Evolutionary conservation across 2,888 invertebrate species (phyloP).

Genomic region (Plebejus anna): DNA sequence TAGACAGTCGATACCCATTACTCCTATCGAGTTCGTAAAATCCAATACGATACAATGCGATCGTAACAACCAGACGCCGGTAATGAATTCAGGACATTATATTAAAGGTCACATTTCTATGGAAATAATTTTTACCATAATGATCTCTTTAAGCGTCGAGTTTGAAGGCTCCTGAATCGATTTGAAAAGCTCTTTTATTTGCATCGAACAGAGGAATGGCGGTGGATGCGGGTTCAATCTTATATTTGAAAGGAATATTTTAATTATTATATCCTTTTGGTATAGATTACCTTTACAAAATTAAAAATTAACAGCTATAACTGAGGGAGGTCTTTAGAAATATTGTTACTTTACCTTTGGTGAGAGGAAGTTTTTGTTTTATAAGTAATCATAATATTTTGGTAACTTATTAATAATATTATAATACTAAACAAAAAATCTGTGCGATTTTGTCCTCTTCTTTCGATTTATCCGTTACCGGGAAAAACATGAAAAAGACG

Average conservation of each 20-base stretch:
- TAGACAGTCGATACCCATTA: background rate
- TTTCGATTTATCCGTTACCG: too few relatives aligned
- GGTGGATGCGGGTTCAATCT: conserved; percentile 33
- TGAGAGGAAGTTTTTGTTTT: too few relatives aligned
- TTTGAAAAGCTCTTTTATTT: conserved; percentile 58
- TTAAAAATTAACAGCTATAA: too few relatives aligned
- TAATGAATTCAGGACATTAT: conserved; percentile 40
- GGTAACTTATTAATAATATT: too few relatives aligned
- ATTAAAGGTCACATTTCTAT: conserved; percentile 49
- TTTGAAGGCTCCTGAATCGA: conserved; percentile 58
- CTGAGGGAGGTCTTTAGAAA: too few relatives aligned
- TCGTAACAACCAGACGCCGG: conserved; percentile 20
- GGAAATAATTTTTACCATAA: conserved; percentile 54
- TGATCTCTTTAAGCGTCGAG: conserved; percentile 63
- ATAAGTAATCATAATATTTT: too few relatives aligned
- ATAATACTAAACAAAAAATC: too few relatives aligned
- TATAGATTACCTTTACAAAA: background rate
- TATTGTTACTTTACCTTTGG: too few relatives aligned
- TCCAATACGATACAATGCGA: conserved; percentile 4
- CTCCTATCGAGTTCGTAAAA: background rate
- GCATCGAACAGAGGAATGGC: conserved; percentile 58
- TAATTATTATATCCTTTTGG: conserved; percentile 4
- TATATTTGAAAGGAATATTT: conserved; percentile 24
- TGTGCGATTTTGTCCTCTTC: too few relatives aligned
- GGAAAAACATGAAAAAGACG: too few relatives aligned